phyloP scores from a whole-genome alignment of 2,888 invertebrate species.

The Taphrorychus bicolor region DNA sequence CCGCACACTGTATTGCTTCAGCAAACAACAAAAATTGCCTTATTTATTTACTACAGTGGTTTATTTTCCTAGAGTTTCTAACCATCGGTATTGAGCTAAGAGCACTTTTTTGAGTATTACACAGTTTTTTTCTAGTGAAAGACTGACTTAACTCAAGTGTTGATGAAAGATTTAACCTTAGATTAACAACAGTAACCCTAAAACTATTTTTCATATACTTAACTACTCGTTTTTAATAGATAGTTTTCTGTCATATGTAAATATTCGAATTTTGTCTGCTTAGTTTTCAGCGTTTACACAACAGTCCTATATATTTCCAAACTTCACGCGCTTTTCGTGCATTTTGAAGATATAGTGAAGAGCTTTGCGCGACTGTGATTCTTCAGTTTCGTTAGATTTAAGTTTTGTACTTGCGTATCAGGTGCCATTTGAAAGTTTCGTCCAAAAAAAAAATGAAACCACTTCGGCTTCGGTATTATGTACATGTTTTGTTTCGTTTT shows the following conservation, averaged over 20 bases:
- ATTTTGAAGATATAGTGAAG: constrained; percentile 28
- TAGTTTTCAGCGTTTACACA: constrained; percentile 11
- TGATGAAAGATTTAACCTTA: constrained; percentile 18
- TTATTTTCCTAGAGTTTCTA: background rate
- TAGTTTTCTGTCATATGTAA: constrained; percentile 25
- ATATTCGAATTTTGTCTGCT: constrained; percentile 18
- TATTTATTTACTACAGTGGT: background rate
- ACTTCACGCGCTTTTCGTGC: constrained; percentile 13
- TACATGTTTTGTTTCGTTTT: constrained; percentile 2
- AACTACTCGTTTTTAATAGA: background rate
- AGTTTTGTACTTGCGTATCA: constrained; percentile 4
- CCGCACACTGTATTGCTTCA: background rate
- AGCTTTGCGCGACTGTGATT: constrained; percentile 31
- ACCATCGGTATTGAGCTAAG: background rate
- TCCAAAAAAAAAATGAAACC: too few relatives aligned
- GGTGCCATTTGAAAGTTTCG: background rate
- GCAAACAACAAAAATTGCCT: background rate
- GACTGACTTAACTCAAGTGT: constrained; percentile 35
- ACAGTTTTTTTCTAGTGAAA: constrained; percentile 15
- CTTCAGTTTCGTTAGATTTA: constrained; percentile 7
- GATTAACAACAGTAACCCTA: background rate
- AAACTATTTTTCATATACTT: constrained; percentile 1
- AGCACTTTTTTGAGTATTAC: background rate
- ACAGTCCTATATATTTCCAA: constrained; percentile 31
- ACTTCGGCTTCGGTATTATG: background rate